phyloP scores from a whole-genome alignment of 2,888 invertebrate species.

The Cataglyphis rosenhaueri region DNA sequence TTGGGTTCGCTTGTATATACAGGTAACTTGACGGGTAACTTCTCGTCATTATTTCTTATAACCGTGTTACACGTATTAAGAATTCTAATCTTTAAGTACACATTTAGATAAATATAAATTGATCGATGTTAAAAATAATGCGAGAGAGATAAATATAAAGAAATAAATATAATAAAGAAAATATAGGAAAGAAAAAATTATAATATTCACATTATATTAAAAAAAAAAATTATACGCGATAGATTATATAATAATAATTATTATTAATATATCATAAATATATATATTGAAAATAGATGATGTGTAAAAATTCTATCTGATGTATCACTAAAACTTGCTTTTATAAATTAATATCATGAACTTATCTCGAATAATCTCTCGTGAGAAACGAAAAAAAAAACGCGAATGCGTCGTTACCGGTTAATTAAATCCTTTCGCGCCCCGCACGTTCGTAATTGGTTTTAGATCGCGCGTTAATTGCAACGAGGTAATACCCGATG shows the following conservation, averaged over 20 bases:
- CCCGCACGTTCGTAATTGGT: conserved; percentile 25
- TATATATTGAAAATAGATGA: background rate
- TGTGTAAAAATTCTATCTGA: background rate
- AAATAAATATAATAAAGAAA: background rate
- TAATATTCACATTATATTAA: too few species aligned
- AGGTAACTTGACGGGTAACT: background rate
- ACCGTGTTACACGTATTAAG: background rate
- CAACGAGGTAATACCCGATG: conserved; percentile 5
- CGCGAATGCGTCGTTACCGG: background rate
- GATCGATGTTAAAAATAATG: background rate
- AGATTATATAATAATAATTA: background rate
- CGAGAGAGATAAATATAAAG: background rate
- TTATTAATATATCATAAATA: background rate
- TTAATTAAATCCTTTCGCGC: conserved; percentile 37
- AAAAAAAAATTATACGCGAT: too few species aligned
- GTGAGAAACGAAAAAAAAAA: conserved; percentile 17
- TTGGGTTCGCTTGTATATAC: background rate
- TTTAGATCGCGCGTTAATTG: conserved; percentile 34
- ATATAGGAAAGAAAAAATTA: too few species aligned
- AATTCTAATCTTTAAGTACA: background rate
- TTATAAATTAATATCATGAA: background rate
- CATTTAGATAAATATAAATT: background rate
- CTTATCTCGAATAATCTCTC: background rate
- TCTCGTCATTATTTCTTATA: background rate
- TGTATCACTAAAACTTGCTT: background rate